Base-by-base conservation (phyloP, 2,113 vertebrate genomes). In the Gymnarchus niloticus region DNA sequence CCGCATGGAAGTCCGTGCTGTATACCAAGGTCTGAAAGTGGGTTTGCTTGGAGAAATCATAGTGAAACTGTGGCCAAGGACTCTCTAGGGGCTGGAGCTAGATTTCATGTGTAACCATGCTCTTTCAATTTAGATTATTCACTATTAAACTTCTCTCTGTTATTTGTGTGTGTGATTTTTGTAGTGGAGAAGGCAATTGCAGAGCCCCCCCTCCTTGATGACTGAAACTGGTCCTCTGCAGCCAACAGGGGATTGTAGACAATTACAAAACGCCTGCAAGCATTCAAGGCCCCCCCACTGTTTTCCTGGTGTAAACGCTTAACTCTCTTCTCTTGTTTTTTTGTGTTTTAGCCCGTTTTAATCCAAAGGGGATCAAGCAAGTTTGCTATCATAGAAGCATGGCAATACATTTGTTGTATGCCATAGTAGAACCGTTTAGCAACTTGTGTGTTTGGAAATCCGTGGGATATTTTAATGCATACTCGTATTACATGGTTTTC, bases 81-180 rank as follows among this genome's bases (percentile, higher is more conserved):
- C 56, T 86, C 73, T 54, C 25, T 56, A 84, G 69, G 33, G n/a
- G 56, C 54, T 89, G 87, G 85, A 90, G 88, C 37, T 81, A 89
- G 91, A 91, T 86, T 92, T 89, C 86, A 93, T 93, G 90, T 94
- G 89, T 94, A 91, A 92, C 91, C 91, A 88, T 93, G 92, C 89
- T 93, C 89, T 93, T 90, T 86, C 89, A 91, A 91, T 90, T 91
- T 93, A 97, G 96, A 94, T 93, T 94, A 96, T 95, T 92, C 94
- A 96, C 94, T 95, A 95, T 96, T 98, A 97, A 97, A 98, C 95
- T 95, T 96, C 96, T 97, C 96, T 99, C 95, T 99, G 97, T 98
- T 96, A 98, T 99, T 97, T 99, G 97, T 96, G 95, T 98, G 97
- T 99, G 97, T 98, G 96, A 97, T 98, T 97, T 98, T 98, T 97